Evolutionary conservation across 35 echinoderm and acorn worm species (phyloP).

Genomic region (Holothuria glaberrima): DNA sequence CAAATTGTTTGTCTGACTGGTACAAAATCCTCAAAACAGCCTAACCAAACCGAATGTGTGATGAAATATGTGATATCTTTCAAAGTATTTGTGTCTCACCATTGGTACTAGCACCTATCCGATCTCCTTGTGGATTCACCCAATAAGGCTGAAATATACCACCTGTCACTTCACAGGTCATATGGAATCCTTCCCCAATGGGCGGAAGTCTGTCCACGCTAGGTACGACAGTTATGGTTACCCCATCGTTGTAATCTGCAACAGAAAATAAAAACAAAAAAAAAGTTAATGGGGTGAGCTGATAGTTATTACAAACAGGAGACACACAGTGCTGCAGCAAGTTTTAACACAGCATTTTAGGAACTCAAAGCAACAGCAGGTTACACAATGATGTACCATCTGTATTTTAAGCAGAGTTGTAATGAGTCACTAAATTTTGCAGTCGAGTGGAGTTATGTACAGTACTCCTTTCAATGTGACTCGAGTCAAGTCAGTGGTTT

Average conservation of each 20-base stretch:
- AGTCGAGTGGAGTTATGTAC: too few relatives aligned
- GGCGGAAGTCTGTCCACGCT: slow-evolving; percentile 56
- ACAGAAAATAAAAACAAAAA: neutral
- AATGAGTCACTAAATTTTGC: too few relatives aligned
- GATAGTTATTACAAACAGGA: neutral
- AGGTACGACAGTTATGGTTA: slow-evolving; percentile 67
- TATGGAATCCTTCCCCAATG: slow-evolving; percentile 61
- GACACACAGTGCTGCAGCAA: neutral
- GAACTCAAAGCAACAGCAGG: neutral
- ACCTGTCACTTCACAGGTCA: slow-evolving; percentile 71
- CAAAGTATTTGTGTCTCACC: too few relatives aligned
- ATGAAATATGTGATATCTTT: too few relatives aligned
- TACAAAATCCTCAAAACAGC: too few relatives aligned
- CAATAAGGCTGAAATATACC: slow-evolving; percentile 64
- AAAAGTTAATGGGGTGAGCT: neutral
- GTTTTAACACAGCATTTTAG: neutral
- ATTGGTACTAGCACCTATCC: neutral
- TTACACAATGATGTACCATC: neutral
- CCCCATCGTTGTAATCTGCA: slow-evolving; percentile 38
- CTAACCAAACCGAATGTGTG: too few relatives aligned
- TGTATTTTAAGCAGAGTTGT: neutral
- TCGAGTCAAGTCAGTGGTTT: too few relatives aligned
- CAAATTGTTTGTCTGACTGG: too few relatives aligned
- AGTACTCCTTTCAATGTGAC: too few relatives aligned
- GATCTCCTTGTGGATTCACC: slow-evolving; percentile 64